Percentiles rank a stretch among this genome's conserved stretches.
Evolutionary conservation across 2,888 invertebrate genomes (phyloP).

Genomic region (Agriopis marginaria): DNA sequence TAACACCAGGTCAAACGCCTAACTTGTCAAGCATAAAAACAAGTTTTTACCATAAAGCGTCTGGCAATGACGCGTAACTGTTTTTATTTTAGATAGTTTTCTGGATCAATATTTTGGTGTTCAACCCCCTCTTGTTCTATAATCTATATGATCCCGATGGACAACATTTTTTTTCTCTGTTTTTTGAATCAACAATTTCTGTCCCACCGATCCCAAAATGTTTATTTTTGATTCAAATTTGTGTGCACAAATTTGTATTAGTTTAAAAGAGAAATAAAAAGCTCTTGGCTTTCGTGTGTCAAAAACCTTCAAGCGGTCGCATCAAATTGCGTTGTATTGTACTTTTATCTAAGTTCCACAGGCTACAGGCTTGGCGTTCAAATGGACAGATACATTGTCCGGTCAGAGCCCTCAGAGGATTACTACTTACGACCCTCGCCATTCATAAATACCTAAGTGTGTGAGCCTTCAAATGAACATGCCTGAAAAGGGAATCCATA

Average conservation of each 20-base stretch:
- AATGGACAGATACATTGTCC: slow-evolving; percentile 26
- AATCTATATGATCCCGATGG: too few species aligned
- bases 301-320: slow-evolving; percentile 14
- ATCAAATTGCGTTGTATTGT: slow-evolving; percentile 12
- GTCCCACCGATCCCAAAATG: too few species aligned
- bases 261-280: neutral
- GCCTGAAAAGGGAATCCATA: slow-evolving; percentile 3
- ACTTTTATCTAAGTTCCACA: slow-evolving; percentile 21
- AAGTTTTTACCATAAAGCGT: neutral
- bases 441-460: slow-evolving; percentile 32
- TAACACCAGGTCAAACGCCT: too few species aligned
- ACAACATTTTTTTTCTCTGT: too few species aligned
- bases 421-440: slow-evolving; percentile 24
- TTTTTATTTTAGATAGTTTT: neutral
- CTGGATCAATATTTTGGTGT: too few species aligned
- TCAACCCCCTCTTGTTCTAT: too few species aligned
- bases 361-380: slow-evolving; percentile 14
- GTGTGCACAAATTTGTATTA: neutral
- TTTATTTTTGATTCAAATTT: too few species aligned
- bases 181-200: too few species aligned
- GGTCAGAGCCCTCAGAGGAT: slow-evolving; percentile 34
- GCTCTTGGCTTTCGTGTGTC: neutral
- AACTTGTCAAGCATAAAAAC: neutral
- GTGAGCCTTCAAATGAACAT: slow-evolving; percentile 27
- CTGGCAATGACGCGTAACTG: neutral